These are phyloP conservation scores for Eucera pruinosa DNA, from an alignment of 2,888 invertebrate species.

Conservation along the genomic window DNA sequence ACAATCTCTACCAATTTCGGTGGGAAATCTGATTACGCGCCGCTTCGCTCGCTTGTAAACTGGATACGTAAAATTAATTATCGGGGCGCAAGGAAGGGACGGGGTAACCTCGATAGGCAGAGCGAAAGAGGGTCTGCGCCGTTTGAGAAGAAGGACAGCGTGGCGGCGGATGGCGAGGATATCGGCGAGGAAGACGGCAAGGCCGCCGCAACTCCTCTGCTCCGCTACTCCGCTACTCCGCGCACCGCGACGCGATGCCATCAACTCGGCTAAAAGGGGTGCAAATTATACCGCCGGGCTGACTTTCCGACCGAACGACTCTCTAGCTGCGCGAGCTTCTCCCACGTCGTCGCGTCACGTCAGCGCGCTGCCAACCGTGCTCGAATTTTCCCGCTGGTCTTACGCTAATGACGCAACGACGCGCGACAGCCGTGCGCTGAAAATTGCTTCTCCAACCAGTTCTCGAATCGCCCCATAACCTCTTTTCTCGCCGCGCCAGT, in stretches of 20 bases:
- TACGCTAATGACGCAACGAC: slow-evolving; percentile 81
- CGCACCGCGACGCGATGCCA: too few species aligned
- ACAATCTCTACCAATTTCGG: slow-evolving; percentile 82
- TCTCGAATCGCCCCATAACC: slow-evolving; percentile 4
- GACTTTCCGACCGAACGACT: slow-evolving; percentile 66
- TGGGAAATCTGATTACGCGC: slow-evolving; percentile 78
- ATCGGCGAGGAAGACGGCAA: neutral
- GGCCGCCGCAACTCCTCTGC: neutral
- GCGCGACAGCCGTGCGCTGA: slow-evolving; percentile 63
- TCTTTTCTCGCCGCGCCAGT: slow-evolving; percentile 16
- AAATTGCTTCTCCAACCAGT: slow-evolving; percentile 58
- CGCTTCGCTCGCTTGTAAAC: slow-evolving; percentile 79
- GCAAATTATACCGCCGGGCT: slow-evolving; percentile 75
- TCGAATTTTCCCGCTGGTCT: slow-evolving; percentile 78
- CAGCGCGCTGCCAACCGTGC: slow-evolving; percentile 56
- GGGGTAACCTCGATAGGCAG: slow-evolving; percentile 54
- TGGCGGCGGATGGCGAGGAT: slow-evolving; percentile 21
- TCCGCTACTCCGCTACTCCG: too few species aligned
- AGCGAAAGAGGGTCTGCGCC: slow-evolving; percentile 42
- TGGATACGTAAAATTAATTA: slow-evolving; percentile 82
- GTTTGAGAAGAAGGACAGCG: slow-evolving; percentile 29
- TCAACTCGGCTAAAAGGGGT: neutral
- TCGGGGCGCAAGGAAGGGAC: slow-evolving; percentile 71
- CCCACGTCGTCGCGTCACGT: slow-evolving; percentile 69
- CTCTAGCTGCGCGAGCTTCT: slow-evolving; percentile 69